Evolutionary conservation across 1,140 invertebrate genomes (phyloP).

Genomic region (Cherax destructor): DNA sequence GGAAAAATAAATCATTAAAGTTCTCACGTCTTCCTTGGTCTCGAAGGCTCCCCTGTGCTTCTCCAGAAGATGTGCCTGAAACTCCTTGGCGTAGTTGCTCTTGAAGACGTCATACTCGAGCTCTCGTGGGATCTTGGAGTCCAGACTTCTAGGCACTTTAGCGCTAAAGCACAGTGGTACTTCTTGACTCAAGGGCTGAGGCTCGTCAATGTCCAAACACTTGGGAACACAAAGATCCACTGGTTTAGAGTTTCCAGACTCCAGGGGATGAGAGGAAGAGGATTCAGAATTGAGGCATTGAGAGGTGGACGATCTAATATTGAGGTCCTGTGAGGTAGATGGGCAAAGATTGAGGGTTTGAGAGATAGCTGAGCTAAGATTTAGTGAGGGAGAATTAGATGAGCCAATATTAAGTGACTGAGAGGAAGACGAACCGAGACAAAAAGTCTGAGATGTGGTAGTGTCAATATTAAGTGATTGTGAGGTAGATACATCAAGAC

Average conservation of each 20-base stretch:
- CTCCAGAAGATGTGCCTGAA: conserved; percentile 53
- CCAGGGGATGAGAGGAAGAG: background rate
- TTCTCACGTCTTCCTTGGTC: conserved; percentile 61
- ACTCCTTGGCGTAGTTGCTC: conserved; percentile 65
- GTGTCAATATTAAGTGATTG: too few species aligned
- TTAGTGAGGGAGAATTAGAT: too few species aligned
- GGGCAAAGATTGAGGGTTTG: too few species aligned
- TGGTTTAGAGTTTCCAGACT: conserved; percentile 9
- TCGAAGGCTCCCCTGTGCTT: conserved; percentile 41
- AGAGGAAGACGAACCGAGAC: too few species aligned
- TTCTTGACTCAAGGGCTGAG: background rate
- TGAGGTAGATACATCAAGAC: too few species aligned
- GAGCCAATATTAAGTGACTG: too few species aligned
- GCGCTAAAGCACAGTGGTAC: background rate
- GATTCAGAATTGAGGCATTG: background rate
- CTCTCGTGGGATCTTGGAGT: background rate
- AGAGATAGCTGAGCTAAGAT: too few species aligned
- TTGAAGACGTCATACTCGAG: conserved; percentile 24
- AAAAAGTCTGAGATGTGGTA: too few species aligned
- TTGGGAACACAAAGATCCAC: background rate
- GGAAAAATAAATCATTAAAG: too few species aligned
- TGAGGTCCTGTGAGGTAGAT: background rate
- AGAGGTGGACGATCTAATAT: background rate
- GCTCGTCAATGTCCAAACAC: background rate
- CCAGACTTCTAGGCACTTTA: background rate